These are phyloP conservation scores for Sebastolobus alascanus DNA, from an alignment of 2,797 vertebrate genomes.

Conservation along the genomic window DNA sequence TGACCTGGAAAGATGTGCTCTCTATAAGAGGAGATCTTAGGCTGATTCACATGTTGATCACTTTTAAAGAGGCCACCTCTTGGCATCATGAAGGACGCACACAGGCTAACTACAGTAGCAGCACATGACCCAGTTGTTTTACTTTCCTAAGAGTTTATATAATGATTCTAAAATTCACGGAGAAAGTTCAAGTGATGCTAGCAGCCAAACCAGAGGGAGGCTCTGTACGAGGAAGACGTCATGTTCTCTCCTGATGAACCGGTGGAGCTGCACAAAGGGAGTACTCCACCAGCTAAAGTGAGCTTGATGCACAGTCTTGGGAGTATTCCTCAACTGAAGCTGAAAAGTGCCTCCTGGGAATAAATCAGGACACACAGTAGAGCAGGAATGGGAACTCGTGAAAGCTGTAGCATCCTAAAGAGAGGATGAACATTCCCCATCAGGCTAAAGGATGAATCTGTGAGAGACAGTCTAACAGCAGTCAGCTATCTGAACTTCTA, in stretches of 20 bases:
- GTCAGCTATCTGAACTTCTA: background rate
- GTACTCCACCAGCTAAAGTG: background rate
- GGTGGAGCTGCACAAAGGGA: slow-evolving; percentile 9
- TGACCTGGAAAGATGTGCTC: too few relatives aligned
- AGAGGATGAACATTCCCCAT: background rate
- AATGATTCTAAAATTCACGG: background rate
- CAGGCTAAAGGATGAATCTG: background rate
- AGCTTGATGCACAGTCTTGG: slow-evolving; percentile 21
- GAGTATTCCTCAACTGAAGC: slow-evolving; percentile 18
- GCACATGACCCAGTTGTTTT: background rate
- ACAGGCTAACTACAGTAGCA: background rate
- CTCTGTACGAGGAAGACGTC: background rate
- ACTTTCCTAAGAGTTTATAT: background rate
- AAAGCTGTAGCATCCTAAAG: background rate
- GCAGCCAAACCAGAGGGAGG: slow-evolving; percentile 7
- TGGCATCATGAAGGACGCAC: background rate
- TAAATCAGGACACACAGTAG: background rate
- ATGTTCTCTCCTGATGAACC: slow-evolving; percentile 25
- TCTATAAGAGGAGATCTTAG: background rate
- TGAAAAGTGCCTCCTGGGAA: slow-evolving; percentile 10
- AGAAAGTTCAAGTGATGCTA: background rate
- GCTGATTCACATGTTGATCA: background rate
- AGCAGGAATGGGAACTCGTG: background rate
- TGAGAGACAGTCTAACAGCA: background rate
- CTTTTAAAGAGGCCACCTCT: background rate